Base-by-base conservation (phyloP, 2,888 invertebrate genomes). In the Tetranychus piercei region DNA sequence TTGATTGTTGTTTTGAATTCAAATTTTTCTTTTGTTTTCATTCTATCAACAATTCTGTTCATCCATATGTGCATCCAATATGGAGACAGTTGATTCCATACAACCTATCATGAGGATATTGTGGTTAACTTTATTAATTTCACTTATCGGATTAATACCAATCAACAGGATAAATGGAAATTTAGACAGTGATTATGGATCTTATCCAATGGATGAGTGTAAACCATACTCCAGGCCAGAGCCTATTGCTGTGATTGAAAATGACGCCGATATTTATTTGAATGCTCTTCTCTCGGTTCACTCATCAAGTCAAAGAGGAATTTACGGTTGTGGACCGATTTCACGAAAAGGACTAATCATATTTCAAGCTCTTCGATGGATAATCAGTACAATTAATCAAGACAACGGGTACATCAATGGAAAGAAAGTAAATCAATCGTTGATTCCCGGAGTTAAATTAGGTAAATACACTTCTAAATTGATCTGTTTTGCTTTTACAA, bases 381-480 rank as follows among this genome's bases (percentile, higher is more conserved):
- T 80, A 7, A 75, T 82, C 8, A 80, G 80, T 43, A 77, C 80
- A 70, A 74, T 82, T 6, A 82, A 82, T 78, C 81, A 81, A 77
- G 79, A 81, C 66, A 76, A 78, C 72, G 81, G 80, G 22, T 74
- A 74, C 0, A 73, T 81, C 6, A 80, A 80, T 44, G 80, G 80
- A 73, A 77, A 80, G 69, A 73, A 73, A 11, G 75, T 82, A 0
- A 78, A 71, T 6, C 80, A 82, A 74, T 80, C 79, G 34, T 82
- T 81, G 75, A 80, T 82, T 45, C 82, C 82, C 65, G 82, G 82
- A 7, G 79, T 82, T 64, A 79, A 79, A 75, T 74, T 82, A 45
- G 82, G 82, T 82, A 78, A 78, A 79, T 74, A 65, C 34, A 34
- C 34, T 34, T 72, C 15, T 34, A 1, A 34, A 34, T n/a, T 34